Percentiles rank a stretch among this genome's conserved stretches.
Evolutionary conservation across 2,888 invertebrate genomes (phyloP).

Genomic region (Lithosia quadra): DNA sequence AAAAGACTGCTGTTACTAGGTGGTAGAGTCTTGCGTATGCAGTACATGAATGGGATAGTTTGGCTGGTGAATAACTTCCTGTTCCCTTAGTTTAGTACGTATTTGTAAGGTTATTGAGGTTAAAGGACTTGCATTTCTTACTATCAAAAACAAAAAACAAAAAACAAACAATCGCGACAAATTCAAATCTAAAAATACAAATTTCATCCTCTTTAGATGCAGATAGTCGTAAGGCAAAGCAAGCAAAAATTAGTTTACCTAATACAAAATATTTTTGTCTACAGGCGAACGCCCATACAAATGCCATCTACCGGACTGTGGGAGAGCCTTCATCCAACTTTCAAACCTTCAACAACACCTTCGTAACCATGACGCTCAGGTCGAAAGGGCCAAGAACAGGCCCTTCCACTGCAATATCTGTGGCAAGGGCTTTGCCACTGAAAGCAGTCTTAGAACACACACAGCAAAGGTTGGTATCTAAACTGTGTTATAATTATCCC

Average conservation of each 20-base stretch:
- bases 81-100: neutral
- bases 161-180: no score
- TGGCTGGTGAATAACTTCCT: neutral
- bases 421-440: slow-evolving; percentile 98
- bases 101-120: neutral
- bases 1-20: neutral
- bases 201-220: no score
- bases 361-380: slow-evolving; percentile 98
- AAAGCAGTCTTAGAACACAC: slow-evolving; percentile 97
- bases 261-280: slow-evolving; percentile 59
- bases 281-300: slow-evolving; percentile 98
- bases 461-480: slow-evolving; percentile 96
- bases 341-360: slow-evolving; percentile 98
- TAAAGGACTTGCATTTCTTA: neutral
- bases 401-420: slow-evolving; percentile 98
- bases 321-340: slow-evolving; percentile 98
- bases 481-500: slow-evolving; percentile 17
- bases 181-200: no score
- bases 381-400: slow-evolving; percentile 97
- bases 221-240: no score
- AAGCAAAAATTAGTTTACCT: no score
- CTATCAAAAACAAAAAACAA: no score
- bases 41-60: neutral
- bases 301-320: slow-evolving; percentile 98
- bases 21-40: neutral